Evolutionary conservation across 1,140 invertebrate genomes (phyloP), one percentile per base, ranked within the genome.

Genomic region (Eurosta solidaginis): DNA sequence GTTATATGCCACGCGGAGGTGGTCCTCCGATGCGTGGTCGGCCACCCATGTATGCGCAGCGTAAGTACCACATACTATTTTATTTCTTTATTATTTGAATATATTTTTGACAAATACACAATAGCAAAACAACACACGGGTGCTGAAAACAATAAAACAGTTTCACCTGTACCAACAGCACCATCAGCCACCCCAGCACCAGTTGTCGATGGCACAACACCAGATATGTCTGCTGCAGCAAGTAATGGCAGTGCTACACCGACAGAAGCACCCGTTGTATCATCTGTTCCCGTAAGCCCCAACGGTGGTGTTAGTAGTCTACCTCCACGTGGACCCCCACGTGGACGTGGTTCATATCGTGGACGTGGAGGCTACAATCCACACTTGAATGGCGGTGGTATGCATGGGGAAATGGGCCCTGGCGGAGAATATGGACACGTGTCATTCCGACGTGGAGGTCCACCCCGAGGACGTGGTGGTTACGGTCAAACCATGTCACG

Each of bases 141-240:
- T 49, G 83, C 83, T n/a, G 85, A 87, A 47, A 86, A 87, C 68
- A 87, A 87, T 77, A 85, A 87, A 80, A 86, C 85, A 22, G 84
- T 85, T 12, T 85, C 85, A 7, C 84, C 85, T 49, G 84, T 85
- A 45, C 83, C 85, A 47, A 79, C 85, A 42, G 80, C 82, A 33
- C 25, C 80, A 14, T 20, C 81, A 0, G 45, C 76, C 6, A 20
- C 81, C n/a, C 54, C 82, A 14, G 77, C 76, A 14, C 44, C 82
- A 54, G 25, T 77, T 52, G 40, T 77, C 4, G 59, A 40, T 17
- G 63, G 77, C 76, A 76, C 74, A 17, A 12, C 54, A 29, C 59
- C 63, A 50, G 36, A 54, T 52, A 29, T 77, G 12, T 17, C 52
- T 29, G 73, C 73, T 5, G 33, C 74, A 45, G 17, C 77, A 27